Conservation (phyloP, 2,797 vertebrate species). For the Lacerta agilis region DNA sequence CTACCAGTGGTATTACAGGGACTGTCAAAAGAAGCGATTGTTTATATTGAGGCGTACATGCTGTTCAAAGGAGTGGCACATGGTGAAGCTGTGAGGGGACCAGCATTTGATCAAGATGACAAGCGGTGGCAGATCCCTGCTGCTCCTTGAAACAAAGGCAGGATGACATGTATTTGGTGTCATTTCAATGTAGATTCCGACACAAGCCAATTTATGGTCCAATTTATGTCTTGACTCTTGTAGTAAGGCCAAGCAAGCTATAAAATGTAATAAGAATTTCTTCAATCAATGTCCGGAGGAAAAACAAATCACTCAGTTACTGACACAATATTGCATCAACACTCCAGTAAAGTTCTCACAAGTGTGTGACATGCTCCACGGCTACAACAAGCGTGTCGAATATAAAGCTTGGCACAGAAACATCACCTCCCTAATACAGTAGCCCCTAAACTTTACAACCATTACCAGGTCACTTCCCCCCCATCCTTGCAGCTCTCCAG, state of each 20-base stretch:
- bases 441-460: slow-evolving; percentile 61
- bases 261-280: slow-evolving; percentile 84
- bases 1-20: slow-evolving; percentile 2
- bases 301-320: slow-evolving; percentile 80
- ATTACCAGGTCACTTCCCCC: slow-evolving; percentile 51
- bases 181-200: slow-evolving; percentile 79
- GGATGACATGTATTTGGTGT: slow-evolving; percentile 77
- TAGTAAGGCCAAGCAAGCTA: slow-evolving; percentile 80
- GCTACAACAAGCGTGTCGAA: slow-evolving; percentile 59
- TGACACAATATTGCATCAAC: slow-evolving; percentile 79
- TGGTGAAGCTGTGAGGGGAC: slow-evolving; percentile 64
- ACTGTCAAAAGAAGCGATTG: slow-evolving; percentile 33
- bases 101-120: slow-evolving; percentile 75
- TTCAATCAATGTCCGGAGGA: slow-evolving; percentile 84
- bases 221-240: slow-evolving; percentile 81
- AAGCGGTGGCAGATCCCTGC: slow-evolving; percentile 63
- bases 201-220: slow-evolving; percentile 81
- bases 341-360: slow-evolving; percentile 77
- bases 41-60: slow-evolving; percentile 19
- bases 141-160: slow-evolving; percentile 59
- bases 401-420: slow-evolving; percentile 46
- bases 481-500: slow-evolving; percentile 55
- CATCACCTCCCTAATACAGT: slow-evolving; percentile 36
- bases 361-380: slow-evolving; percentile 77
- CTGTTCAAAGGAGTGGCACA: slow-evolving; percentile 55